Base-by-base conservation (phyloP, 2,797 vertebrate species). In the Lepidocolaptes lacrymiger region DNA sequence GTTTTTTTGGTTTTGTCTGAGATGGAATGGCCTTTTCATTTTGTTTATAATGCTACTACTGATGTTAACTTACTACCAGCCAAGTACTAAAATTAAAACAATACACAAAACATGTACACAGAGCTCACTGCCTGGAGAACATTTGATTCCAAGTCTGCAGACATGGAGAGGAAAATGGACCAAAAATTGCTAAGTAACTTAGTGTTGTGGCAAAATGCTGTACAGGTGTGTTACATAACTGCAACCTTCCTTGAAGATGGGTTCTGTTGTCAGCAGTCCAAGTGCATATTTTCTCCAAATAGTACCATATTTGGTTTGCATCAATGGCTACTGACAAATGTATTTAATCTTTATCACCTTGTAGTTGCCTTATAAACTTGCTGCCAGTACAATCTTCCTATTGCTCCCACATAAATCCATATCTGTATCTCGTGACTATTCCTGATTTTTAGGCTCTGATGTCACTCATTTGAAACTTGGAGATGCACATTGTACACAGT, bases 31-130 rank as follows among this genome's bases (percentile, higher is more conserved):
- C 24, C 34, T 86, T 93, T 73, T 84, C 17, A 39, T 26, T 93
- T 78, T 68, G 43, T 72, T 88, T 88, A 48, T 32, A 62, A 34
- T 56, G 9, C 12, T 79, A 26, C 23, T 88, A 63, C 34, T 1
- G 4, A 37, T 54, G 55, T 76, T 88, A 93, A 85, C 32, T 86
- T 77, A 39, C 51, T 73, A 46, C 24, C 52, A 85, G 72, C 32
- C 64, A 93, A 94, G 56, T 58, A 76, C 67, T 91, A 61, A 85
- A 90, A 88, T 46, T 88, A 93, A 86, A 91, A 76, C 55, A 89
- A 63, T 44, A 56, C 52, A 82, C 37, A 74, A 85, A 92, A 36
- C 67, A 24, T 22, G 16, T 69, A 54, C 64, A 46, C 63, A 90
- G 73, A 77, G 16, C 66, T 76, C 67, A 63, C 67, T 71, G 32